A percentile compares a stretch with the other conserved stretches of the same genome.
Conservation (phyloP, 2,888 invertebrate species). For the Eupithecia insigniata region DNA sequence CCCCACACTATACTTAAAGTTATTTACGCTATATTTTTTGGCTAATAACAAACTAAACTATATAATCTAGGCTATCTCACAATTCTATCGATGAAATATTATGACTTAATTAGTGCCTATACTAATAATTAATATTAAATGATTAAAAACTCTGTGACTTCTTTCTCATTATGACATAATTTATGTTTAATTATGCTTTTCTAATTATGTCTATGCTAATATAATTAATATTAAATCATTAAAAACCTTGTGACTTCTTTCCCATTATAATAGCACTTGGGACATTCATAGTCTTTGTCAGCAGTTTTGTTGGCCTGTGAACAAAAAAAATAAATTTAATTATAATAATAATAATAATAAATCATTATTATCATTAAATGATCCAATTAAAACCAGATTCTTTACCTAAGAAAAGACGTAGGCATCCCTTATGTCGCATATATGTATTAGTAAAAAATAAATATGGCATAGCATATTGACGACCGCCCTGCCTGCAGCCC, state of each 20-base stretch:
- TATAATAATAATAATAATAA: slow-evolving; percentile 3
- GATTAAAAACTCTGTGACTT: slow-evolving; percentile 62
- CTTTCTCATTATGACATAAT: slow-evolving; percentile 70
- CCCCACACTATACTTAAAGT: slow-evolving; percentile 11
- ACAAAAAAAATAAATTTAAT: slow-evolving; percentile 36
- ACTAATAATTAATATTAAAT: background rate
- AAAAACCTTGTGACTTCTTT: slow-evolving; percentile 63
- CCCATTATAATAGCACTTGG: slow-evolving; percentile 85
- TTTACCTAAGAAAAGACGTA: no score
- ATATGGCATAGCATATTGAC: no score
- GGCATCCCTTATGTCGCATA: no score
- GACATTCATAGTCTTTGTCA: slow-evolving; percentile 87
- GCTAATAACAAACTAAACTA: background rate
- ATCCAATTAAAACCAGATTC: background rate
- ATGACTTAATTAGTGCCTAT: background rate
- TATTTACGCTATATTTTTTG: background rate
- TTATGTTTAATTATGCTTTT: no score
- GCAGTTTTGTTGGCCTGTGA: slow-evolving; percentile 87
- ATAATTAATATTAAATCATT: slow-evolving; percentile 39
- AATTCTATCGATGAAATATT: background rate
- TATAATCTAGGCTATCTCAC: background rate
- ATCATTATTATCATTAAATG: background rate
- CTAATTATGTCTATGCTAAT: no score
- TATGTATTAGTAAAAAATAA: no score
- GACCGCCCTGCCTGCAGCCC: no score